Evolutionary conservation across 1,140 invertebrate species (phyloP).

Genomic region (Trichomalopsis sarcophagae): DNA sequence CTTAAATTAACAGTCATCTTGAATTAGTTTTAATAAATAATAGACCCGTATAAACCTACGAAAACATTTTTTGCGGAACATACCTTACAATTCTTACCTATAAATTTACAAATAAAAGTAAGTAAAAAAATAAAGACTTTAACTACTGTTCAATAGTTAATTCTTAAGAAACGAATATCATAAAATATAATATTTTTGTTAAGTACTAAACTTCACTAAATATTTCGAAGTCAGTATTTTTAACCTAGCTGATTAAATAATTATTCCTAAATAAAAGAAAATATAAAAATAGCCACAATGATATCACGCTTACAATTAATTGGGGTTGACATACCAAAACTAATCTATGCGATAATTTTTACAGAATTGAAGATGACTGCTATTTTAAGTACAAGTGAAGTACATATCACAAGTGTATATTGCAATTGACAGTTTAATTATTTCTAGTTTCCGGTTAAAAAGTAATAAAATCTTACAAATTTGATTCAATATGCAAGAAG

Average conservation of each 20-base stretch:
- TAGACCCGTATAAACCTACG: not conserved
- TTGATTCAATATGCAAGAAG: not conserved
- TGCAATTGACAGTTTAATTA: conserved; percentile 27
- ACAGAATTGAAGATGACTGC: conserved; percentile 38
- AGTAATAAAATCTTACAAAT: not conserved
- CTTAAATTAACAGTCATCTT: conserved; percentile 42
- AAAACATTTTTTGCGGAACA: not conserved
- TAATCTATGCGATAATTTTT: not conserved
- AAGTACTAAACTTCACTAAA: conserved; percentile 7
- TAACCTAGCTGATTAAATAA: not conserved
- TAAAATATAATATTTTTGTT: not conserved
- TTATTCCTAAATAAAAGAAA: not conserved
- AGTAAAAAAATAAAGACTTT: conserved; percentile 34
- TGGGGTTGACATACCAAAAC: not conserved
- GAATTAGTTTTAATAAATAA: conserved; percentile 20
- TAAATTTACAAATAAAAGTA: conserved; percentile 17
- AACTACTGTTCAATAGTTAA: conserved; percentile 1
- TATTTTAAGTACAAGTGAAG: conserved; percentile 25
- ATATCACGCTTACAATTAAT: not conserved
- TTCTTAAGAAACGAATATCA: not conserved
- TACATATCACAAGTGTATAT: not conserved
- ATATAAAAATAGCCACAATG: not conserved
- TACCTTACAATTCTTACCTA: not conserved
- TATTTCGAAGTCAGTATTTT: conserved; percentile 22
- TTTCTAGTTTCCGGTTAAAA: not conserved